Evolutionary conservation across 2,888 invertebrate genomes (phyloP), one percentile per base, ranked within the genome.

Genomic region (Listrodromus nycthemerus): DNA sequence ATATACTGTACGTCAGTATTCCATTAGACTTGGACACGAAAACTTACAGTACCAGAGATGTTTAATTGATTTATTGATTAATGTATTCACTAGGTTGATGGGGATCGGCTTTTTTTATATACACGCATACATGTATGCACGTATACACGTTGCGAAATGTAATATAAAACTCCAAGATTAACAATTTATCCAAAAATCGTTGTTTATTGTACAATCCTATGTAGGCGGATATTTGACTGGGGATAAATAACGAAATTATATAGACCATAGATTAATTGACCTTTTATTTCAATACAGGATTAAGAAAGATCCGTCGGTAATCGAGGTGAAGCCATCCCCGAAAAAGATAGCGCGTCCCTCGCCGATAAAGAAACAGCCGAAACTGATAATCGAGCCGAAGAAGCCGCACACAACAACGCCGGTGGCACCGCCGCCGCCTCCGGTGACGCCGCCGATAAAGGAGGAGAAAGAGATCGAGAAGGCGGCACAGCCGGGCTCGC

Each of bases 261-360:
- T 16, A 27, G 0, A 30, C 1, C 0, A n/a, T 7, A 16, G 0
- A 30, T 30, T 7, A 6, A 61, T 24, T 0, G 2, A 21, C 55
- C 13, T 6, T 30, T n/a, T 69, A n/a, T 79, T 70, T 30, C 69
- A 63, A 67, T 83, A 7, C 55, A 93, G 93, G 86, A 91, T 93
- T 45, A 93, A 93, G 76, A 93, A 93, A 77, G 93, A 93, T 82
- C 92, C 93, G 16, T 88, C 88, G n/a, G 87, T 86, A 67, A 33
- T 86, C 3, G 92, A 93, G 19, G 41, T 90, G 0, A 93, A 93
- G 84, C 89, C 96, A 83, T 95, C 97, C 21, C 96, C 97, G 16
- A 96, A 96, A 90, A 95, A 96, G 90, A 94, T 95, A 70, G 93
- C 95, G n/a, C 95, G 95, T 90, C 92, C 93, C n/a, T 95, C 95